phyloP scores from a whole-genome alignment of 2,888 invertebrate species.

The Dusona sp. region DNA sequence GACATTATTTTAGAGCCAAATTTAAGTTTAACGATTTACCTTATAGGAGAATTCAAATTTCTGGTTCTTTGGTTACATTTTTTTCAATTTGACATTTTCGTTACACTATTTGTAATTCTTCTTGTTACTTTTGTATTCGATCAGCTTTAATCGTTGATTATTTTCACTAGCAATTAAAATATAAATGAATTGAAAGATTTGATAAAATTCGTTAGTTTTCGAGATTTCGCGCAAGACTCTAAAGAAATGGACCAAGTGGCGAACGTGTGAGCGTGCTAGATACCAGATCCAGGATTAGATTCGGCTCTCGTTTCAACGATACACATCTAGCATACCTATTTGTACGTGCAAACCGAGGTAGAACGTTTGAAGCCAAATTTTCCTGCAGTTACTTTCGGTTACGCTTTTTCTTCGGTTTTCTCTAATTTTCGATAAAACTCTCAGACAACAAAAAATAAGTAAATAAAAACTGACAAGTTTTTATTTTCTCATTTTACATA shows the following conservation, averaged over 20 bases:
- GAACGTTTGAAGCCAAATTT: not conserved
- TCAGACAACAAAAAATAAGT: not conserved
- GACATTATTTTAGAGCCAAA: not conserved
- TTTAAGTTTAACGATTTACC: not conserved
- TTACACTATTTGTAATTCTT: not conserved
- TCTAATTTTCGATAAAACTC: not conserved
- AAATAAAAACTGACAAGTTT: not conserved
- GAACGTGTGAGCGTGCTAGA: constrained; percentile 48
- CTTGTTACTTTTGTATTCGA: too few relatives aligned
- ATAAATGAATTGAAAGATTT: not conserved
- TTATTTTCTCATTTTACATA: not conserved
- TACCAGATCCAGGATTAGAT: constrained; percentile 57
- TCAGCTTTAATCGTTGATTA: not conserved
- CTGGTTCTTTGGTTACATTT: not conserved
- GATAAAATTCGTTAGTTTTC: constrained; percentile 38
- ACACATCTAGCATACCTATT: constrained; percentile 13
- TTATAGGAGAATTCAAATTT: too few relatives aligned
- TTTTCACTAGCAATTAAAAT: not conserved
- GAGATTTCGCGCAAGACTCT: constrained; percentile 25
- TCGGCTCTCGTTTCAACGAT: constrained; percentile 48
- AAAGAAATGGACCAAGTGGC: constrained; percentile 45
- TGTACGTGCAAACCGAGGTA: constrained; percentile 16
- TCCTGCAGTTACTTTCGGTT: not conserved
- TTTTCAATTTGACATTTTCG: not conserved
- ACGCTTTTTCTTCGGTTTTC: not conserved